Evolutionary conservation across 2,113 vertebrate species (phyloP), one percentile per base, ranked within the genome.

Genomic region (Muntiacus reevesi): DNA sequence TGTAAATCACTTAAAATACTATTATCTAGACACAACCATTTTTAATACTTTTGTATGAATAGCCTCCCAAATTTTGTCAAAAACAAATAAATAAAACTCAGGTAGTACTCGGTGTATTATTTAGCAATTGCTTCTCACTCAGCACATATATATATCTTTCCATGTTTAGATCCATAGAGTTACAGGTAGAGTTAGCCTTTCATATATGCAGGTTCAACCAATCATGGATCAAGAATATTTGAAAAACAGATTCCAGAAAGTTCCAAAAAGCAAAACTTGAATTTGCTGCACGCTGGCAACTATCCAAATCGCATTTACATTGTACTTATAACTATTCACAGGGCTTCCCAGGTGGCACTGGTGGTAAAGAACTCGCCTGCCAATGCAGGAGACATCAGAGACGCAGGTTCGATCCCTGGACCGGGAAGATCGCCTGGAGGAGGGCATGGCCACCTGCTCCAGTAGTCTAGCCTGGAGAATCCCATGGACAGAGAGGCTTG

Each of bases 71-170:
- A 91, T 84, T 93, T 83, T 83, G 25, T 74, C n/a, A 95, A 50
- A 91, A 54, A 33, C 9, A 95, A 71, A 30, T 59, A 91, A 43
- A 81, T 74, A 89, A 93, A 94, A 71, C 50, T 55, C n/a, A 52
- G 10, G 10, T 89, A 64, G n/a, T 76, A 74, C 50, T 86, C 50
- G 7, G 33, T 13, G 47, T 57, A 43, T 91, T 67, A 79, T 67
- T 93, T 92, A 92, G 9, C 36, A 82, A 82, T 43, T 93, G 15
- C 15, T 89, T 87, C 71, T 78, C 30, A 52, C 7, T 82, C n/a
- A 78, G 17, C 50, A 13, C 33, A 71, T 79, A 79, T 33, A 87
- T 62, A 19, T 67, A 28, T 87, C 14, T 25, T 76, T 40, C 15
- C 4, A 6, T n/a, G 27, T 6, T 3, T 36, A 93, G 21, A 76